phyloP scores from a whole-genome alignment of 1,140 invertebrate species.

The Leguminivora glycinivorella region DNA sequence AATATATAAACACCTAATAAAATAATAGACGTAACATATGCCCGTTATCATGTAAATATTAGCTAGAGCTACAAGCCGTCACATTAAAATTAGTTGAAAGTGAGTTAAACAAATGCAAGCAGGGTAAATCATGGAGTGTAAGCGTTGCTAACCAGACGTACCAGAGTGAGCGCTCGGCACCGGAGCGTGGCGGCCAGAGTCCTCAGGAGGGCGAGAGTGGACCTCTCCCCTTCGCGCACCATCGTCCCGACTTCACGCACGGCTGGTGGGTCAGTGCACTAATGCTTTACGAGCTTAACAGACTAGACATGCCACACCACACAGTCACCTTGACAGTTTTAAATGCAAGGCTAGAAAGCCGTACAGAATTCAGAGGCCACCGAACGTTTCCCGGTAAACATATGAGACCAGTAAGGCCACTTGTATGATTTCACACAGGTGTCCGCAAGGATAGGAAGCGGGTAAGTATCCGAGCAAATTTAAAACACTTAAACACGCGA shows the following conservation, averaged over 20 bases:
- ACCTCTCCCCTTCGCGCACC: conserved; percentile 69
- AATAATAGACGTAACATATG: conserved; percentile 1
- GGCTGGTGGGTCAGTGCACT: conserved; percentile 70
- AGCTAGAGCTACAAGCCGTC: not conserved
- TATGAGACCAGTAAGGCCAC: conserved; percentile 37
- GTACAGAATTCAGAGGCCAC: conserved; percentile 33
- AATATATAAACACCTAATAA: conserved; percentile 17
- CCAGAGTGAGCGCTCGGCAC: conserved; percentile 63
- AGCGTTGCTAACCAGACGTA: conserved; percentile 49
- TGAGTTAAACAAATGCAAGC: not conserved
- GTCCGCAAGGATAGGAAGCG: conserved; percentile 16
- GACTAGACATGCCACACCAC: conserved; percentile 39
- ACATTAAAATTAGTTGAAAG: not conserved
- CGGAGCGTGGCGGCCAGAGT: conserved; percentile 67
- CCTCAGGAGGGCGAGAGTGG: conserved; percentile 62
- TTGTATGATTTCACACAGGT: conserved; percentile 11
- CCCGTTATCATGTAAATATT: not conserved
- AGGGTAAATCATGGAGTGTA: conserved; percentile 33
- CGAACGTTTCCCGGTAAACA: conserved; percentile 35
- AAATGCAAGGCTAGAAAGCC: conserved; percentile 42
- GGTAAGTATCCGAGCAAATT: not conserved
- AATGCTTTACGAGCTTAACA: conserved; percentile 41
- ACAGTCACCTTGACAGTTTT: conserved; percentile 46
- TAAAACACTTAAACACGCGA: conserved; percentile 23
- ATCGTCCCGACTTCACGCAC: conserved; percentile 69